Percentiles rank a stretch among this genome's conserved stretches.
Evolutionary conservation across 2,888 invertebrate genomes (phyloP).

Genomic region (Thalpophila matura): DNA sequence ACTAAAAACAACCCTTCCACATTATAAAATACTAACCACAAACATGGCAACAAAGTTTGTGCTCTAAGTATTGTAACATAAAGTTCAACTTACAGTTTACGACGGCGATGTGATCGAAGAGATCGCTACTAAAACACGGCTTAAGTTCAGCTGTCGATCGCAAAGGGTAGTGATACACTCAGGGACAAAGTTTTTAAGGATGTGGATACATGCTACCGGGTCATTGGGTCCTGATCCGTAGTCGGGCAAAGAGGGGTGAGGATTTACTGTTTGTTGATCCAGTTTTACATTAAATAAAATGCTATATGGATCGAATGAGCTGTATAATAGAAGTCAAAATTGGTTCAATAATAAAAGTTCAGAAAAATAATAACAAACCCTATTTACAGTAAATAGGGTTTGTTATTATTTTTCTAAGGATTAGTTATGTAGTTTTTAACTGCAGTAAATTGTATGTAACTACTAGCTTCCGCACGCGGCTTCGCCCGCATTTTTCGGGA

Average conservation of each 20-base stretch:
- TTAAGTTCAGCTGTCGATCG: slow-evolving; percentile 39
- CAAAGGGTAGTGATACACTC: slow-evolving; percentile 27
- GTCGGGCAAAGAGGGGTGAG: not conserved
- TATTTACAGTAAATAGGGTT: too few relatives aligned
- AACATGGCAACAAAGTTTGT: slow-evolving; percentile 34
- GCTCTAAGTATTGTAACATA: slow-evolving; percentile 45
- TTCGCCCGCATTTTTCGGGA: too few relatives aligned
- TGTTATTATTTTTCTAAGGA: too few relatives aligned
- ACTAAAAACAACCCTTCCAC: not conserved
- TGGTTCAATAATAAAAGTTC: too few relatives aligned
- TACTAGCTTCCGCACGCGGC: too few relatives aligned
- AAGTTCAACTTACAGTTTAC: slow-evolving; percentile 36
- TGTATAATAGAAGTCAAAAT: too few relatives aligned
- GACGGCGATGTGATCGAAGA: slow-evolving; percentile 28
- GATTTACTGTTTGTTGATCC: not conserved
- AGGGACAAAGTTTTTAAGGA: slow-evolving; percentile 15
- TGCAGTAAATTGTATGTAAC: too few relatives aligned
- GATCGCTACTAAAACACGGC: slow-evolving; percentile 39
- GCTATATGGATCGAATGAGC: too few relatives aligned
- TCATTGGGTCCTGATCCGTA: not conserved
- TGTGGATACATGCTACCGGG: slow-evolving; percentile 2
- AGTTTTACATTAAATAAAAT: too few relatives aligned
- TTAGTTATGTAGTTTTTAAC: too few relatives aligned
- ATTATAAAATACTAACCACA: slow-evolving; percentile 13
- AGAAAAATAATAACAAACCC: too few relatives aligned